Evolutionary conservation across 1,140 invertebrate species (phyloP).

Genomic region (Saccostrea echinata): DNA sequence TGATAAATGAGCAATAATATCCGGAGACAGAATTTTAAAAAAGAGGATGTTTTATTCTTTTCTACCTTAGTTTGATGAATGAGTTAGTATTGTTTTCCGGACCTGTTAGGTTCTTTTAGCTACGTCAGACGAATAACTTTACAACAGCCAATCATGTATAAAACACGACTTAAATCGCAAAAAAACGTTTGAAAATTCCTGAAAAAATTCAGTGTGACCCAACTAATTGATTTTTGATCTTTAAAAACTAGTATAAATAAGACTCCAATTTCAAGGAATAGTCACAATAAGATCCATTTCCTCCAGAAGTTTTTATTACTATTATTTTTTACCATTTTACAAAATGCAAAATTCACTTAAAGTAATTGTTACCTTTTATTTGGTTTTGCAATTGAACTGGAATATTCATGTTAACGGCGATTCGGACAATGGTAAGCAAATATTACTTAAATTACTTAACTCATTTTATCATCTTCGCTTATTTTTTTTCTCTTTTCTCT

Average conservation of each 20-base stretch:
- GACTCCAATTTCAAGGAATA: background rate
- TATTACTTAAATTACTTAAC: background rate
- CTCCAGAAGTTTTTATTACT: background rate
- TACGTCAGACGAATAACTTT: background rate
- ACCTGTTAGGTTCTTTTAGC: background rate
- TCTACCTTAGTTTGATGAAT: background rate
- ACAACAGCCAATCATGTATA: background rate
- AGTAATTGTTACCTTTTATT: background rate
- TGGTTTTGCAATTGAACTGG: background rate
- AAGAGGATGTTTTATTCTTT: slow-evolving; percentile 9
- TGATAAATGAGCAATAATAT: background rate
- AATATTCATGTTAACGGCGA: background rate
- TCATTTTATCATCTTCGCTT: too few species aligned
- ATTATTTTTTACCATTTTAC: background rate
- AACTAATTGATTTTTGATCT: background rate
- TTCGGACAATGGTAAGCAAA: background rate
- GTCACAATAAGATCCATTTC: background rate
- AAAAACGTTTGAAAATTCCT: background rate
- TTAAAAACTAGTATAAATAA: background rate
- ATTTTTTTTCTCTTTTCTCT: too few species aligned
- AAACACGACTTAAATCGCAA: slow-evolving; percentile 6
- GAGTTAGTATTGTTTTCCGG: background rate
- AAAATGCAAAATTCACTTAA: slow-evolving; percentile 3
- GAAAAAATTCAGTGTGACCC: background rate
- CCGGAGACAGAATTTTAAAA: background rate